Evolutionary conservation across 2,113 vertebrate genomes (phyloP).

Genomic region (Copsychus sechellarum): DNA sequence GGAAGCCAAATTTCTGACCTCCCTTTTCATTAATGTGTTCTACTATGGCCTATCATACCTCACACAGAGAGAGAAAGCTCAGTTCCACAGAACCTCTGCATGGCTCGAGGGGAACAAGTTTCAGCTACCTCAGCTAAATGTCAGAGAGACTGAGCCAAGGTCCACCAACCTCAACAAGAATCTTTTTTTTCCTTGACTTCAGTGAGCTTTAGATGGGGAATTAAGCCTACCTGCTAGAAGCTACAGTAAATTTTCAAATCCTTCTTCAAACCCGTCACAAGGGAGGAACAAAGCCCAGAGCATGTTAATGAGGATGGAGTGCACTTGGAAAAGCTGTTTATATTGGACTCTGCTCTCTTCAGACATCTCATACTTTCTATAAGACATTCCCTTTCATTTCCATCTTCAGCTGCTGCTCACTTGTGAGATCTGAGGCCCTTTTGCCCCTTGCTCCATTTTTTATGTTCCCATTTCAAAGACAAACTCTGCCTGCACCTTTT

Average conservation of each 20-base stretch:
- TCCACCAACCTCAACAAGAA: background rate
- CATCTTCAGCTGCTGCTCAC: background rate
- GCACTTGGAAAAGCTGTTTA: constrained; percentile 7
- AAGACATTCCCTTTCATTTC: background rate
- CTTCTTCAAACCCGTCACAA: background rate
- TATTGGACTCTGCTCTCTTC: background rate
- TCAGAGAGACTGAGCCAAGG: background rate
- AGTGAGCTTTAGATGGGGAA: background rate
- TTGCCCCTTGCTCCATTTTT: background rate
- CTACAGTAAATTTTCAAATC: background rate
- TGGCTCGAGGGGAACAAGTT: background rate
- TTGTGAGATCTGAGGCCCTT: background rate
- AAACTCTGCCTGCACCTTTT: background rate
- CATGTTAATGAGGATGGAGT: background rate
- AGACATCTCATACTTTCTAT: background rate
- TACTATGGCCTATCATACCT: background rate
- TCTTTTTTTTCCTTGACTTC: background rate
- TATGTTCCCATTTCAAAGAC: background rate
- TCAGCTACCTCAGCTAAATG: background rate
- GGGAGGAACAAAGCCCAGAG: background rate
- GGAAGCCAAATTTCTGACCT: background rate
- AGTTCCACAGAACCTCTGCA: background rate
- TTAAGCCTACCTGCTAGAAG: background rate
- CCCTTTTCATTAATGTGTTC: background rate
- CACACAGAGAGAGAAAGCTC: background rate